Base-by-base conservation (phyloP, 2,888 invertebrate genomes). In the Drosophila aldrichi region DNA sequence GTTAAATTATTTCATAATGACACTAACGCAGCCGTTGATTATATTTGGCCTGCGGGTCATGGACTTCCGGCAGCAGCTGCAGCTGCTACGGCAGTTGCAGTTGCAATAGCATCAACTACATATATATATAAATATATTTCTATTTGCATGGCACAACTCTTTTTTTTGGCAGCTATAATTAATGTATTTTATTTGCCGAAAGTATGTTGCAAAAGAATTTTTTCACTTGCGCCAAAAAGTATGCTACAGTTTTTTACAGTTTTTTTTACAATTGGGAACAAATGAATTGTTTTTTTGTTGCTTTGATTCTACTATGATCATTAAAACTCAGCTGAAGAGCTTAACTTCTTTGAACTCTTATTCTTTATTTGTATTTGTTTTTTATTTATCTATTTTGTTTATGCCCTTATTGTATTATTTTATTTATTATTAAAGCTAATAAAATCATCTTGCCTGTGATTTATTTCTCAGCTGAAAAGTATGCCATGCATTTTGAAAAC, bases 1-100 rank as follows among this genome's bases (percentile, higher is more conserved):
- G 89, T 84, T 87, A 78, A 88, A 89, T 89, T 84, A 84, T 89
- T 89, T 84, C 89, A 84, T 89, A 89, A 84, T 84, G 84, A 88
- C 88, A 82, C 88, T 87, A 89, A 87, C 81, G 84, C 69, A 71
- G 81, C 61, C 69, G 89, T 84, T 84, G 84, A 84, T 84, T 84
- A 84, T 89, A 79, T 89, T 88, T 87, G 62, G 85, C 85, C 84
- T 74, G 76, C 72, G 89, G 88, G 88, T 84, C 84, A 78, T 73
- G 85, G 75, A 81, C 75, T 77, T 89, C 89, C 84, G 78, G 88
- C 76, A 61, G 57, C 74, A 79, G 77, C 81, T 61, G 85, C 74
- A 60, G 49, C 36, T 69, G 71, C 59, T n/a, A 7, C 2, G 57
- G 82, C 48, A 59, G 48, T 40, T 67, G 69, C 58, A 55, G 14